Base-by-base conservation (phyloP, 1,140 invertebrate species). In the Monochamus saltuarius region DNA sequence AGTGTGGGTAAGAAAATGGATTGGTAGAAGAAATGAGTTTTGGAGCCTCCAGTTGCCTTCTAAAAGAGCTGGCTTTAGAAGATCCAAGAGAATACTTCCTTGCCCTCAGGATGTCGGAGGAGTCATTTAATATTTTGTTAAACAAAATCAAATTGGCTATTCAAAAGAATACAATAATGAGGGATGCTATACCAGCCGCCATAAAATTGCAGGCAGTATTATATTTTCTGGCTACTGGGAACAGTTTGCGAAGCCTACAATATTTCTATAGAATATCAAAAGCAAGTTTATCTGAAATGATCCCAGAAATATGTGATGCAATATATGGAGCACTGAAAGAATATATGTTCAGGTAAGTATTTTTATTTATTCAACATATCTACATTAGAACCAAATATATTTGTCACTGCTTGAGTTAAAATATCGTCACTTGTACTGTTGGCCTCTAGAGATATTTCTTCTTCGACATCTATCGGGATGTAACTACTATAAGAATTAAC, bases 251-350 rank as follows among this genome's bases (percentile, higher is more conserved):
- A 43, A 61, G 57, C 45, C 49, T 67, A 45, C 49, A 57, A 14
- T 56, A 61, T 13, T 39, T 56, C 3, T 66, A 63, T 47, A 66
- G 62, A 60, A 42, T 66, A 40, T 63, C 59, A 45, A 55, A 43
- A 29, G 19, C 37, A 39, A 19, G 47, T 13, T 56, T 66, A 34
- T 66, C 56, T 7, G 46, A 16, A 52, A 63, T 66, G 34, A 34
- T 66, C 17, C 43, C 42, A 34, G 61, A 66, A 63, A 61, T 66
- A 45, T 59, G 61, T 58, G 13, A 42, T 9, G 52, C 62, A 35
- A 53, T 64, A n/a, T 56, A 50, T 35, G n/a, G 40, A 54, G 51
- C 39, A 35, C 36, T 64, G 22, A 49, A 56, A 29, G 43, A 60
- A 29, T 49, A 42, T 14, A 47, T 59, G 49, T 55, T 11, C 16